A percentile compares a stretch with the other conserved stretches of the same genome.
Conservation (phyloP, 1,140 invertebrate species). For the Whitmania pigra region DNA sequence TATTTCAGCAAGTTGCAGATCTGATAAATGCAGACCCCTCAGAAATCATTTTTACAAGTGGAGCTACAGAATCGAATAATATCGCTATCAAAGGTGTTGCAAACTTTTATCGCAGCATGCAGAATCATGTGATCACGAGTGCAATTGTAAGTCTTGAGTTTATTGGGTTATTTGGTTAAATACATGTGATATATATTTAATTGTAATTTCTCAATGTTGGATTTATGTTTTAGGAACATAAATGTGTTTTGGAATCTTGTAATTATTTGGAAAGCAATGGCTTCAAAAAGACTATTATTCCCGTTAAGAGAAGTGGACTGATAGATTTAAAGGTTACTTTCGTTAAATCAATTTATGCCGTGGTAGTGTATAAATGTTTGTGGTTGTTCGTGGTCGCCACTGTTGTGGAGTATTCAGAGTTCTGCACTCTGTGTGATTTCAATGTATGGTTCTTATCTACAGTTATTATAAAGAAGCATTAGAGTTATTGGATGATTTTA, state of each 20-base stretch:
- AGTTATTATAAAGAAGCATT: not conserved
- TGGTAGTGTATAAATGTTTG: not conserved
- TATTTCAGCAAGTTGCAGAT: conserved; percentile 64
- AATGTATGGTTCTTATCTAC: not conserved
- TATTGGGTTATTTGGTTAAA: conserved; percentile 26
- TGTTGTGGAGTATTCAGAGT: not conserved
- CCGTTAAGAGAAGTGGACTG: conserved; percentile 76
- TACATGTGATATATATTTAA: conserved; percentile 17
- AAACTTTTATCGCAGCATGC: conserved; percentile 82
- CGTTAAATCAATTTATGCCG: not conserved
- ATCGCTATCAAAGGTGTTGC: conserved; percentile 87
- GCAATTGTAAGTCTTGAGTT: conserved; percentile 64
- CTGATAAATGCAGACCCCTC: conserved; percentile 92
- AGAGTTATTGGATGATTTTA: not conserved
- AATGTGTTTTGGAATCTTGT: conserved; percentile 97
- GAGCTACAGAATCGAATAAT: conserved; percentile 98
- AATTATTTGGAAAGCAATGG: conserved; percentile 84
- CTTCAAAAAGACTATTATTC: conserved; percentile 87
- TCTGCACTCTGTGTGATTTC: not conserved
- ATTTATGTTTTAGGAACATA: conserved; percentile 66
- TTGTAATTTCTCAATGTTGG: conserved; percentile 16
- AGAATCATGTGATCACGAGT: conserved; percentile 92
- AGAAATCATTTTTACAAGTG: conserved; percentile 96
- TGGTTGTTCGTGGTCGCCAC: not conserved
- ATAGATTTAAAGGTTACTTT: conserved; percentile 55